phyloP scores from a whole-genome alignment of 2,113 vertebrate genomes.

The Sinocyclocheilus anophthalmus region DNA sequence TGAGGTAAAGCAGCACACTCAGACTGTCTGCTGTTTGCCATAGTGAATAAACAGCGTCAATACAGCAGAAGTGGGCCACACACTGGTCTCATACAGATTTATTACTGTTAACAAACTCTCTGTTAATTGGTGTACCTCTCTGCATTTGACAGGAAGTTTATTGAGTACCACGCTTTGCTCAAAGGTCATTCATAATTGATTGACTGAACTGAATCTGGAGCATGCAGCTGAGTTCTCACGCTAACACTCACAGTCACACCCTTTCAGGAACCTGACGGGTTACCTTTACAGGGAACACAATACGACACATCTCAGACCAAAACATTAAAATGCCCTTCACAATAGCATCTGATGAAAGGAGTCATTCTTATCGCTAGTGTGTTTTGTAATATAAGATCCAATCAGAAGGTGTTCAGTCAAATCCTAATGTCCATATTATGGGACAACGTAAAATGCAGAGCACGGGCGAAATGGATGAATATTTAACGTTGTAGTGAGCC shows the following conservation, averaged over 20 bases:
- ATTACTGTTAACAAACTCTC: not conserved
- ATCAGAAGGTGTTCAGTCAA: not conserved
- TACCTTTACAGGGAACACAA: slow-evolving; percentile 1
- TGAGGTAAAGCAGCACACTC: not conserved
- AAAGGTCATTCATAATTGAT: slow-evolving; percentile 54
- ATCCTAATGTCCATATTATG: not conserved
- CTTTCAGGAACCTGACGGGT: slow-evolving; percentile 33
- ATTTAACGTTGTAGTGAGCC: slow-evolving; percentile 10
- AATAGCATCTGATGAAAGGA: not conserved
- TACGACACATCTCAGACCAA: not conserved
- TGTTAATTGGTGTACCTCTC: not conserved
- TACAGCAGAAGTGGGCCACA: not conserved
- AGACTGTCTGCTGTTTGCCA: not conserved
- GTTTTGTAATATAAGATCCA: not conserved
- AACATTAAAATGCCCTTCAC: not conserved
- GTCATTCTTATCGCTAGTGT: not conserved
- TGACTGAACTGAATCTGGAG: slow-evolving; percentile 30
- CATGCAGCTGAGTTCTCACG: slow-evolving; percentile 37
- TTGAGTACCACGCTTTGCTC: slow-evolving; percentile 7
- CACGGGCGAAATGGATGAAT: slow-evolving; percentile 12
- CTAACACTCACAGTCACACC: slow-evolving; percentile 31
- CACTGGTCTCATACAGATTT: not conserved
- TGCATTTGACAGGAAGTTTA: not conserved
- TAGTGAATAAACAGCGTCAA: slow-evolving; percentile 19
- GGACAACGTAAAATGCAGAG: slow-evolving; percentile 6